These are phyloP conservation scores for Oreochromis niloticus DNA, from an alignment of 2,113 vertebrate genomes.

Conservation along the genomic window DNA sequence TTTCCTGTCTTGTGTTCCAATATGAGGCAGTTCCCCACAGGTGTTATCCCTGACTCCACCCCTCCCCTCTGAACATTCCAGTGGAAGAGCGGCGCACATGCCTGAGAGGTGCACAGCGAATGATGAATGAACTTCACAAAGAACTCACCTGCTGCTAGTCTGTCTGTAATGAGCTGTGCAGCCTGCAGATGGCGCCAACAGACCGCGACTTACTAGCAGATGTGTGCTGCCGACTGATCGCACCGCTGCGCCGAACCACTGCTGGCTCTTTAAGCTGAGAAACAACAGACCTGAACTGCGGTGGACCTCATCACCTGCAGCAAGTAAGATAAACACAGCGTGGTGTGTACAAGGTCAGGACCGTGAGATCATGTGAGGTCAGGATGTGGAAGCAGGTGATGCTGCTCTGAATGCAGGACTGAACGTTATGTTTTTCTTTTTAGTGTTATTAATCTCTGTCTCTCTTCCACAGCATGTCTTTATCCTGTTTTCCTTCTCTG, in stretches of 20 bases:
- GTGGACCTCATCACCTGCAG: neutral
- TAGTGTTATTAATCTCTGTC: too few relatives aligned
- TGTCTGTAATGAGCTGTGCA: neutral
- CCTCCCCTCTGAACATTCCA: neutral
- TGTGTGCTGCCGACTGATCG: neutral
- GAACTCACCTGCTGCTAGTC: too few relatives aligned
- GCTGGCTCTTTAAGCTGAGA: neutral
- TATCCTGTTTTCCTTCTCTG: too few relatives aligned
- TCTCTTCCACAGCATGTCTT: too few relatives aligned
- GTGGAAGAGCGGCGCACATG: slow-evolving; percentile 4
- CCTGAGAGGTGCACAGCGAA: neutral
- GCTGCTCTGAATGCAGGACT: neutral
- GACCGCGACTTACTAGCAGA: neutral
- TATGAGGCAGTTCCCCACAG: slow-evolving; percentile 15
- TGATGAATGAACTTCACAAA: neutral
- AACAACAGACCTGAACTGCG: neutral
- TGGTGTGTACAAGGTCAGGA: neutral
- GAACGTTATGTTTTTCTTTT: too few relatives aligned
- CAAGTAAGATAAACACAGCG: neutral
- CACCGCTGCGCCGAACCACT: slow-evolving; percentile 3
- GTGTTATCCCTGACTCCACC: slow-evolving; percentile 9
- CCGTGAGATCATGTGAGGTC: neutral
- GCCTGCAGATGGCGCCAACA: neutral
- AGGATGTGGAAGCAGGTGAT: neutral
- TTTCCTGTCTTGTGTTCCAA: neutral